Evolutionary conservation across 2,888 invertebrate genomes (phyloP).

Genomic region (Drosophila antonietae): DNA sequence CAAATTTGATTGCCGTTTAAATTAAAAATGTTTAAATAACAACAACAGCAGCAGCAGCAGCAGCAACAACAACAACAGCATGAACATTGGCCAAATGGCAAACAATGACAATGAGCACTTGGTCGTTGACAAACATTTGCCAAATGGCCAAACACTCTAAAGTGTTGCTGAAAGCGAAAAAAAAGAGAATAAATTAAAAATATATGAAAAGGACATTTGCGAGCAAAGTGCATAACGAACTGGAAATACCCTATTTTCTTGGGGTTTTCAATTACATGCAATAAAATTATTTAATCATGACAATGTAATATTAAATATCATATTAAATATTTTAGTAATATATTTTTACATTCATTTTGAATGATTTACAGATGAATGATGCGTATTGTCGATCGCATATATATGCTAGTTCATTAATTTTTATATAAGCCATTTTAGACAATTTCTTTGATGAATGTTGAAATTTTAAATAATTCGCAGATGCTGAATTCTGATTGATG

Average conservation of each 20-base stretch:
- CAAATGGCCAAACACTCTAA: slow-evolving; percentile 61
- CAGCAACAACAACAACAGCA: slow-evolving; percentile 9
- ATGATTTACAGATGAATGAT: too few relatives aligned
- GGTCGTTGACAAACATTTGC: slow-evolving; percentile 68
- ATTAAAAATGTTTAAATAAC: slow-evolving; percentile 61
- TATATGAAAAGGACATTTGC: background rate
- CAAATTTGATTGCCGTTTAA: slow-evolving; percentile 71
- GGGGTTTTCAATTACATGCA: too few relatives aligned
- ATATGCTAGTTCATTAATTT: too few relatives aligned
- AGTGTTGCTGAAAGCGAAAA: slow-evolving; percentile 9
- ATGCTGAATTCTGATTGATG: too few relatives aligned
- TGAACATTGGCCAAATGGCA: slow-evolving; percentile 48
- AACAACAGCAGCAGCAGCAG: slow-evolving; percentile 11
- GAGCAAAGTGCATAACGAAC: background rate
- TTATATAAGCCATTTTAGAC: too few relatives aligned
- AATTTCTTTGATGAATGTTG: too few relatives aligned
- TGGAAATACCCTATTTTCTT: background rate
- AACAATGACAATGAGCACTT: slow-evolving; percentile 70
- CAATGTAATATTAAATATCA: too few relatives aligned
- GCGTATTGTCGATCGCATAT: too few relatives aligned
- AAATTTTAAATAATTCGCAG: too few relatives aligned
- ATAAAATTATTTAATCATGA: too few relatives aligned
- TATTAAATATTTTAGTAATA: too few relatives aligned
- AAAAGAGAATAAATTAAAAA: slow-evolving; percentile 9
- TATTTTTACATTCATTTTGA: too few relatives aligned